phyloP scores from a whole-genome alignment of 2,113 vertebrate species.

The Rynchops niger region DNA sequence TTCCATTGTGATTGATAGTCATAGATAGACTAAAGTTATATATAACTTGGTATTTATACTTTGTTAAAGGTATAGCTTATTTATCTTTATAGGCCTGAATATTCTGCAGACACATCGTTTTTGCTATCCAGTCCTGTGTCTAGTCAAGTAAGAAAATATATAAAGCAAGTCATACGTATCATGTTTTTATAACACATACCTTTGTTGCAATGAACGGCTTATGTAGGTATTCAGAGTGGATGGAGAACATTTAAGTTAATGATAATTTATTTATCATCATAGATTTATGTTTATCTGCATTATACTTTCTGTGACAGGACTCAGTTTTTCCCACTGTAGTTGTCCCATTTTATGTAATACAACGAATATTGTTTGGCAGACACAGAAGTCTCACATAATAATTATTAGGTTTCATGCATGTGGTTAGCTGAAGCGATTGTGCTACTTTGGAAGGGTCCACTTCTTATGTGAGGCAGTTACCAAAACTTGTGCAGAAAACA shows the following conservation, averaged over 20 bases:
- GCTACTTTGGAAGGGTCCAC: neutral
- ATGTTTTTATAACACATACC: neutral
- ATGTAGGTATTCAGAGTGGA: neutral
- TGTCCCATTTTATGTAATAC: neutral
- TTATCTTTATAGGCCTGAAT: neutral
- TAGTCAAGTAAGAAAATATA: neutral
- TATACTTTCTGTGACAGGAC: neutral
- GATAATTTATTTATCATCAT: too few relatives aligned
- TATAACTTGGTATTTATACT: accelerated
- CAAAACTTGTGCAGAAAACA: neutral
- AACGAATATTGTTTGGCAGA: neutral
- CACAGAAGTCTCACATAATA: neutral
- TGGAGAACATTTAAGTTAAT: neutral
- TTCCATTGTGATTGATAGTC: neutral
- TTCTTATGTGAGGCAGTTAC: neutral
- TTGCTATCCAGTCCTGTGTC: neutral
- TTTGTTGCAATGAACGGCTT: neutral
- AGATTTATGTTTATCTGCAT: neutral
- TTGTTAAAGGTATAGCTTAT: neutral
- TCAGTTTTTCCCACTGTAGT: neutral
- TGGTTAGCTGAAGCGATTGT: neutral
- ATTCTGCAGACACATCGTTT: neutral
- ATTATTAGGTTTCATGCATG: neutral
- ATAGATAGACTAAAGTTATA: neutral
- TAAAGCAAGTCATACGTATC: neutral